These are phyloP conservation scores for Psilopsiagon aurifrons DNA, from an alignment of 2,113 vertebrate species.

Conservation along the genomic window DNA sequence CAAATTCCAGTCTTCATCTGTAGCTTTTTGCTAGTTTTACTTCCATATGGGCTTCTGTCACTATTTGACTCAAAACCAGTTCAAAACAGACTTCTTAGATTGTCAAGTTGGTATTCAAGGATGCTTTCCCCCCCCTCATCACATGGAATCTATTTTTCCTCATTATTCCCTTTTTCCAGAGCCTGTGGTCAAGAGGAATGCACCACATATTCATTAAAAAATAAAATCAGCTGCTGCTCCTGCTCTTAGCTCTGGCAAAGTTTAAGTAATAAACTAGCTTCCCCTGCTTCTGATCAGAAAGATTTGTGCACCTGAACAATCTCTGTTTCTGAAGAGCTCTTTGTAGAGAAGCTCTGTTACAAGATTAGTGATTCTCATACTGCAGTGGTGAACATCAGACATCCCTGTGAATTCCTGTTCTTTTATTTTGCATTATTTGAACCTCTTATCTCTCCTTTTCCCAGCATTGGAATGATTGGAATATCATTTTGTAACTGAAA, in stretches of 20 bases:
- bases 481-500: not conserved
- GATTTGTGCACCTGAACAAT: not conserved
- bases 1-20: not conserved
- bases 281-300: not conserved
- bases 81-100: not conserved
- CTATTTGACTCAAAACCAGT: not conserved
- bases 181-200: not conserved
- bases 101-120: not conserved
- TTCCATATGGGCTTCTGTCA: not conserved
- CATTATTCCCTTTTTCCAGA: not conserved
- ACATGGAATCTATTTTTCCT: not conserved
- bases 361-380: not conserved
- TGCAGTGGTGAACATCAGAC: not conserved
- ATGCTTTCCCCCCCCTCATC: not conserved
- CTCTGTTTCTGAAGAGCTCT: not conserved
- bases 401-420: not conserved
- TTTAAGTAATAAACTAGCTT: not conserved
- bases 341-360: not conserved
- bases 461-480: not conserved
- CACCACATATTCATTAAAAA: not conserved
- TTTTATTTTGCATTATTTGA: slow-evolving; percentile 22
- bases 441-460: not conserved
- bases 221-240: not conserved
- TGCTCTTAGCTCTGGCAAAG: not conserved
- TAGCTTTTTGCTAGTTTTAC: not conserved